These are phyloP conservation scores for Pogoniulus pusillus DNA, from an alignment of 2,797 vertebrate species.

Conservation along the genomic window DNA sequence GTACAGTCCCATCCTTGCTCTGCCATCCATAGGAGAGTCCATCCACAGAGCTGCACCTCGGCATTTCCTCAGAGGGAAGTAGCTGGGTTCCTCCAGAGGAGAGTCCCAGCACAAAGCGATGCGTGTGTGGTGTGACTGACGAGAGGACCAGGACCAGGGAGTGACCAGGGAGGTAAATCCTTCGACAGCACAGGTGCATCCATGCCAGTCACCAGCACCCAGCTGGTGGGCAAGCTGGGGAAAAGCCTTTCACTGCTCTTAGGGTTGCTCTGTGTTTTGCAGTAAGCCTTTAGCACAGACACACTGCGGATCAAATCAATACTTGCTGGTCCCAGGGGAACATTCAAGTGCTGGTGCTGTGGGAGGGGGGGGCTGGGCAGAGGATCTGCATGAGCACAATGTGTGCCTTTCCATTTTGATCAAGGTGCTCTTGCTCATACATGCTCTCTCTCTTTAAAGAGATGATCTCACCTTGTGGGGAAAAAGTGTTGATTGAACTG, in stretches of 20 bases:
- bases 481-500: slow-evolving; percentile 46
- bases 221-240: neutral
- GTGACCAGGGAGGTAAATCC: slow-evolving; percentile 9
- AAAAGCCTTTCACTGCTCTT: neutral
- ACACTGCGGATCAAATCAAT: neutral
- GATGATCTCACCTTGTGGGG: slow-evolving; percentile 2
- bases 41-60: neutral
- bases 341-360: neutral
- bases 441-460: slow-evolving; percentile 4
- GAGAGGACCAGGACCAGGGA: neutral
- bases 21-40: neutral
- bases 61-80: neutral
- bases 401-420: neutral
- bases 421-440: slow-evolving; percentile 33
- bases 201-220: fast-evolving
- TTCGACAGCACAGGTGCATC: neutral
- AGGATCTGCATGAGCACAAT: slow-evolving; percentile 21
- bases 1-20: neutral
- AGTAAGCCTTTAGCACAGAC: neutral
- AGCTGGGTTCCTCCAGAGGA: neutral
- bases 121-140: neutral
- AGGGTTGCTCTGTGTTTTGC: neutral
- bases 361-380: neutral
- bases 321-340: neutral
- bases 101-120: neutral